Evolutionary conservation across 1,140 invertebrate genomes (phyloP), one percentile per base, ranked within the genome.

Genomic region (Drosophila orena): DNA sequence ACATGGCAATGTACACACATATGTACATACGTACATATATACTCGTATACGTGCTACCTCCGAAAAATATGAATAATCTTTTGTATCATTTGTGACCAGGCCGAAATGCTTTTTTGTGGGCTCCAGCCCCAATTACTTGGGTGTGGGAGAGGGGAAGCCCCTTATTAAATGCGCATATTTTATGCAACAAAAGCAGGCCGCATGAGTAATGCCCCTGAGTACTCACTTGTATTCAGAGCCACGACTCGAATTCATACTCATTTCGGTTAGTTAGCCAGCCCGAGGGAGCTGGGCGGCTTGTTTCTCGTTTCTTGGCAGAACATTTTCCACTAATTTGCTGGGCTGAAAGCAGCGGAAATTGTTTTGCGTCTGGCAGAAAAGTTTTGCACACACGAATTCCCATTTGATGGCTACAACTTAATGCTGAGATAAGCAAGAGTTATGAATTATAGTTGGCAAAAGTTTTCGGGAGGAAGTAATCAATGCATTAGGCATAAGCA

Each of bases 141-240:
- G 55, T 47, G 64, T 65, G 64, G 59, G n/a, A n/a, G n/a, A n/a
- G n/a, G n/a, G n/a, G 59, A 65, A 30, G 43, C 20, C 65, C 65
- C 83, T 86, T 86, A 88, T 86, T 86, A 86, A 86, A 86, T 83
- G 84, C 83, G 83, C 84, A 86, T 86, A 88, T 86, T 83, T 86
- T 83, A 86, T 88, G 83, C 80, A 84, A 76, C 59, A 69, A 70
- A 70, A 37, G 52, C 60, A 66, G 35, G 17, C 44, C 64, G 61
- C 65, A 34, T 53, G 49, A 68, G 69, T 47, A 56, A 73, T 53
- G 68, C 42, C 46, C 35, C 60, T 38, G 46, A 56, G 46, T 52
- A 74, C 52, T 74, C 73, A 70, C 59, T 73, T 34, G 69, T 35
- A 74, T 24, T 73, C 77, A 73, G 65, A 34, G 35, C 53, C 70